Evolutionary conservation across 2,888 invertebrate genomes (phyloP).

Genomic region (Lycia hirtaria): DNA sequence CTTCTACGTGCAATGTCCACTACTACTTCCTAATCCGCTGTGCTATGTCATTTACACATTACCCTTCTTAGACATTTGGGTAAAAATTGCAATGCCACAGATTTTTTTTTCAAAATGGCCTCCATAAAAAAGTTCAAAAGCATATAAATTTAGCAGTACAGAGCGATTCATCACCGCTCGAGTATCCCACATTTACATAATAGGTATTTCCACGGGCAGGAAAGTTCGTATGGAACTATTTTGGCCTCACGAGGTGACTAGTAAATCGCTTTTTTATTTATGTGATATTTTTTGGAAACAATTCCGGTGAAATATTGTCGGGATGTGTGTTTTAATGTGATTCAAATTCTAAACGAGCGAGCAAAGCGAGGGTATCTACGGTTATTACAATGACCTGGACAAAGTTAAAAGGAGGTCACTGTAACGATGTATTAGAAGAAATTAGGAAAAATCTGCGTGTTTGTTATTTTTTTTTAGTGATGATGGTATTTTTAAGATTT

Average conservation of each 20-base stretch:
- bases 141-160: constrained; percentile 14
- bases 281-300: constrained; percentile 3
- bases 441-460: too few species aligned
- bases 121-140: constrained; percentile 9
- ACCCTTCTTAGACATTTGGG: too few species aligned
- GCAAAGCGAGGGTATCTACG: background rate
- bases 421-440: too few species aligned
- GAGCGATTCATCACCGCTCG: constrained; percentile 9
- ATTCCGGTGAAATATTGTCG: background rate
- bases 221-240: constrained; percentile 25
- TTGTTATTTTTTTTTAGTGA: too few species aligned
- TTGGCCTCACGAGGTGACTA: constrained; percentile 13
- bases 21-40: too few species aligned
- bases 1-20: too few species aligned
- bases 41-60: too few species aligned
- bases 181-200: constrained; percentile 25
- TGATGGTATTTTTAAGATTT: too few species aligned
- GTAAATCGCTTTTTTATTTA: constrained; percentile 21
- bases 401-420: too few species aligned
- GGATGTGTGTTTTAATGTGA: background rate
- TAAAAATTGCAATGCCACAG: too few species aligned
- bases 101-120: background rate
- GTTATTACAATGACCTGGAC: too few species aligned
- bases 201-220: constrained; percentile 14
- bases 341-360: background rate